Base-by-base conservation (phyloP, 2,113 vertebrate species). In the Oceanodroma tethys region DNA sequence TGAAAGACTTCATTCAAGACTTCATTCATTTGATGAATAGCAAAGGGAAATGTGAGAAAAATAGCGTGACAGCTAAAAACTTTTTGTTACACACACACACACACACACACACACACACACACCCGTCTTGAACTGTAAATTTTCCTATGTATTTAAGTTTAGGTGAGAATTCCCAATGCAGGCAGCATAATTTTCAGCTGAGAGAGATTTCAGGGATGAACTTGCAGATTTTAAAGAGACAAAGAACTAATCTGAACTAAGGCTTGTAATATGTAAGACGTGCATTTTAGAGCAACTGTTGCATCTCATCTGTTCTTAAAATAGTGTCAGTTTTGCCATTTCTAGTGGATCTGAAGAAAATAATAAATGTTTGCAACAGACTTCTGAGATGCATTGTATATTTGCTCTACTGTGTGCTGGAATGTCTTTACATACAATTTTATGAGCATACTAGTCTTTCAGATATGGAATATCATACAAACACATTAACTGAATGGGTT, bases 1-100 rank as follows among this genome's bases (percentile, higher is more conserved):
- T 93, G 89, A 95, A 97, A 96, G 96, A 56, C 73, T 95, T 96
- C 52, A 52, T 95, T 94, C 78, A 62, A 68, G 29, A 40, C n/a
- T n/a, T n/a, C n/a, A n/a, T n/a, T n/a, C n/a, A 20, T 63, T 85
- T 87, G 76, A 88, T 90, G 86, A 94, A 91, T 86, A 95, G 76
- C 52, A 27, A 88, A 89, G 34, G 60, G 65, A 95, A 94, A 86
- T 29, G 26, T 71, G 91, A 95, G 83, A 75, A 91, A 86, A 75
- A 63, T 25, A 85, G 32, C 13, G 6, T 93, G 81, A 76, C 70
- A 89, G 91, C 70, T 88, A 43, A 85, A 89, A 75, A 3, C 23
- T 32, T 82, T 81, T 71, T 58, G 13, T 71, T 79, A 71, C n/a
- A n/a, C n/a, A n/a, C n/a, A n/a, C n/a, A n/a, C n/a, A n/a, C n/a